phyloP scores from a whole-genome alignment of 1,140 invertebrate genomes.

The Drosophila eugracilis region DNA sequence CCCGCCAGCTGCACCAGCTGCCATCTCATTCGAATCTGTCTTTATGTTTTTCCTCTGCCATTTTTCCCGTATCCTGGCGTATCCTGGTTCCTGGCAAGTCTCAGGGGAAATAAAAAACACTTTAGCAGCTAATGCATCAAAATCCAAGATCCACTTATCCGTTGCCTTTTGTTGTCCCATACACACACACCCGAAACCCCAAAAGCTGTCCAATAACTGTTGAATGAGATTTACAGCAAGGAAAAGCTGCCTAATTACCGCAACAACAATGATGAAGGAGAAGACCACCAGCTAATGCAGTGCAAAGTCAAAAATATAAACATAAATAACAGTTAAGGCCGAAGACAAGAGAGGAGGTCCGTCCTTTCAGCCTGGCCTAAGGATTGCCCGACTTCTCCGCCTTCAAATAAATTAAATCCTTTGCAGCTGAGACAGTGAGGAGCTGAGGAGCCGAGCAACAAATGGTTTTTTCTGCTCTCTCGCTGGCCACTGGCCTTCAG shows the following conservation, averaged over 20 bases:
- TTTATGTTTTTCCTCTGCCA: no score
- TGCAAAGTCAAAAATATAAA: constrained; percentile 79
- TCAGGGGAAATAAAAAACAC: constrained; percentile 17
- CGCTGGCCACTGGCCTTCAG: constrained; percentile 65
- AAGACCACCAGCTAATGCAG: constrained; percentile 65
- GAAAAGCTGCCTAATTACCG: constrained; percentile 75
- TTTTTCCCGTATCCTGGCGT: neutral
- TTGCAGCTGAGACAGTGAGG: constrained; percentile 64
- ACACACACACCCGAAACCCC: constrained; percentile 7
- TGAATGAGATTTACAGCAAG: constrained; percentile 55
- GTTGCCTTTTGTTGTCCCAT: constrained; percentile 15
- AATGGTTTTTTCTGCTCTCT: constrained; percentile 68
- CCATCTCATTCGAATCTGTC: neutral
- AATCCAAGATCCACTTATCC: constrained; percentile 44
- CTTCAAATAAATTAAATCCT: constrained; percentile 79
- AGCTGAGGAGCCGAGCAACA: constrained; percentile 61
- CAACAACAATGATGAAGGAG: constrained; percentile 54
- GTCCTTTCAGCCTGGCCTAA: constrained; percentile 18
- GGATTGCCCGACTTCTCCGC: constrained; percentile 34
- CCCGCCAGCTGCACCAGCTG: constrained; percentile 33
- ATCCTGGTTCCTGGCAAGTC: constrained; percentile 22
- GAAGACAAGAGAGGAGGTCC: constrained; percentile 2
- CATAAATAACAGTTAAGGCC: constrained; percentile 77
- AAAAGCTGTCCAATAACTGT: constrained; percentile 56
- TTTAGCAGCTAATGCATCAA: constrained; percentile 65